Evolutionary conservation across 2,113 vertebrate genomes (phyloP), one percentile per base, ranked within the genome.

Genomic region (Amblyopsis rosae): DNA sequence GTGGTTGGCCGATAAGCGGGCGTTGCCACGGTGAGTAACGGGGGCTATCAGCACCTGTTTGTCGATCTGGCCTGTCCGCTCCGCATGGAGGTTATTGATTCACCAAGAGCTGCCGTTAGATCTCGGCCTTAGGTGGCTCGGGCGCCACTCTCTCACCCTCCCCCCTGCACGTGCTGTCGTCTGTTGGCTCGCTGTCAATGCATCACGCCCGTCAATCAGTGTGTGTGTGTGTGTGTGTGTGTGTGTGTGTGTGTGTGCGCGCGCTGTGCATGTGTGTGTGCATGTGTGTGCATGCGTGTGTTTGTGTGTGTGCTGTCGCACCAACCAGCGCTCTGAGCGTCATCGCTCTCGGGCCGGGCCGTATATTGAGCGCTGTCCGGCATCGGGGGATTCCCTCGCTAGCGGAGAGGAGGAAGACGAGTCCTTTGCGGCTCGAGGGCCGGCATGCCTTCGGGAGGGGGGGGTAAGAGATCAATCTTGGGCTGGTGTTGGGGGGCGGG

Each of bases 21-120:
- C 93, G 91, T 93, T 86, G 89, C 90, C 93, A 95, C 97, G 96
- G 98, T 95, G 96, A 98, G 98, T 98, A 96, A 94, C 91, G 81
- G 90, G 90, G 35, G 35, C 35, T 97, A 97, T 98, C 96, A 95
- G 94, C 95, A 95, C 93, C 94, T 94, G 94, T 94, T 95, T 96
- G 96, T 97, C 96, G 92, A 96, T 98, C 86, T 96, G 91, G 92
- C 89, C 94, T 94, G 94, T 95, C 94, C 95, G 93, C 95, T 95
- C 94, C 95, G 94, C 95, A 96, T 95, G 93, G 95, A 96, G 96
- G 97, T 96, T 96, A 96, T 98, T 96, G 95, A 96, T 97, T 95
- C 95, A 95, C 94, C 95, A 96, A 98, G 95, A 96, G 96, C 96
- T 95, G 94, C 95, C 94, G 96, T 96, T 98, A 96, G 93, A 95